Base-by-base conservation (phyloP, 2,113 vertebrate genomes). In the Coryphaenoides rupestris region DNA sequence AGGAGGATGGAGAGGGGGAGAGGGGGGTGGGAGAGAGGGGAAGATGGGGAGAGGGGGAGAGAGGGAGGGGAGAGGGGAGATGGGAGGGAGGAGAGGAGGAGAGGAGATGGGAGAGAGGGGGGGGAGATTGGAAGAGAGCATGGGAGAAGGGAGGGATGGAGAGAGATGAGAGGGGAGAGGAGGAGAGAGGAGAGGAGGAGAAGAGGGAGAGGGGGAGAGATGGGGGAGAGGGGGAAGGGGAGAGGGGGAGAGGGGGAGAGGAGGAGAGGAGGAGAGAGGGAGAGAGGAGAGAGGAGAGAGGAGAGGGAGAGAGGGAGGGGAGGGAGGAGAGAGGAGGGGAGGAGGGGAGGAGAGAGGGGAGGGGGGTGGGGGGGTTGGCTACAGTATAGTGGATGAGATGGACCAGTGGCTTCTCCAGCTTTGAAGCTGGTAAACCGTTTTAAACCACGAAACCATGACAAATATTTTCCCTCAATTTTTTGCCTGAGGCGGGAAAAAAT, bases 371-470 rank as follows among this genome's bases (percentile, higher is more conserved):
- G 24, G 24, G 24, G 24, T 3, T 6, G 33, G 33, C 33, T 40
- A n/a, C 73, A 73, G 83, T 78, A 77, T 66, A 76, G 76, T 77
- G 72, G 81, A 85, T 77, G 82, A 76, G 74, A 65, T 79, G 73
- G 83, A 79, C 73, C 72, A 81, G 71, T 77, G 66, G 85, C 72
- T 81, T 75, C 61, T 70, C 79, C 69, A 63, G 81, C 89, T 90
- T 89, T 91, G 87, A 90, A 89, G 88, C 80, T 78, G 75, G 84
- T 89, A 89, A 90, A 89, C 85, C 88, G 80, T 87, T 90, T 90
- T 87, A 80, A 88, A 87, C 77, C 86, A 81, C 90, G 87, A 89
- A 88, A 87, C 77, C 86, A 81, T 90, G 87, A 89, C 86, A 76
- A 86, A 88, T 80, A 81, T 87, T 88, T 81, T 79, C 78, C 74